Base-by-base conservation (phyloP, 2,888 invertebrate genomes). In the Noctuana brunneofusca region DNA sequence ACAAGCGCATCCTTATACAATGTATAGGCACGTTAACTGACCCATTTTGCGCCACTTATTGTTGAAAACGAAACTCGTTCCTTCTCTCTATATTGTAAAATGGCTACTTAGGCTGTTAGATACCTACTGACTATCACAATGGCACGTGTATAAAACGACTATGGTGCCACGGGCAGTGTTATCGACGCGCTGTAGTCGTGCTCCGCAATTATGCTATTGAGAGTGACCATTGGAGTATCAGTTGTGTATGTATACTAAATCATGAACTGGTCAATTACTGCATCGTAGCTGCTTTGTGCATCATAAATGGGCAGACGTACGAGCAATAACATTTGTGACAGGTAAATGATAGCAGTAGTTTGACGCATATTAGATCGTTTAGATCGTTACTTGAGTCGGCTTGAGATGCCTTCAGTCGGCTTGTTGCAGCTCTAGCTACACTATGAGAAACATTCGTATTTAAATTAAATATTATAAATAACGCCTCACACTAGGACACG, bases 41-140 rank as follows among this genome's bases (percentile, higher is more conserved):
- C 55, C 62, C 49, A 62, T 62, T 62, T 62, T 55, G 55, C 48
- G 62, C n/a, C 35, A 48, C 18, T 55, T 49, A 62, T 62, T 62
- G 62, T 32, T 49, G 48, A 55, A 55, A 20, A 49, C 48, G 48
- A 35, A 58, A 60, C 46, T 60, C n/a, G 55, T 62, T 48, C 30
- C 58, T 58, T 52, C 22, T 16, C 43, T 48, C 12, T 20, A 43
- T 48, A 38, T 62, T 48, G 24, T 62, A 27, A 54, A n/a, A 60
- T 43, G 59, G 43, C 35, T 53, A n/a, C 43, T 46, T 14, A 22
- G 24, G 35, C 18, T 6, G 46, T n/a, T 38, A 24, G 54, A 48
- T 48, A 24, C 32, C n/a, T n/a, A 35, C n/a, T n/a, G 14, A 12
- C 35, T 20, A 12, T 32, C 16, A 53, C 32, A 46, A 53, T 59